phyloP scores from a whole-genome alignment of 1,140 invertebrate species.

The Geopemphigus sp. region DNA sequence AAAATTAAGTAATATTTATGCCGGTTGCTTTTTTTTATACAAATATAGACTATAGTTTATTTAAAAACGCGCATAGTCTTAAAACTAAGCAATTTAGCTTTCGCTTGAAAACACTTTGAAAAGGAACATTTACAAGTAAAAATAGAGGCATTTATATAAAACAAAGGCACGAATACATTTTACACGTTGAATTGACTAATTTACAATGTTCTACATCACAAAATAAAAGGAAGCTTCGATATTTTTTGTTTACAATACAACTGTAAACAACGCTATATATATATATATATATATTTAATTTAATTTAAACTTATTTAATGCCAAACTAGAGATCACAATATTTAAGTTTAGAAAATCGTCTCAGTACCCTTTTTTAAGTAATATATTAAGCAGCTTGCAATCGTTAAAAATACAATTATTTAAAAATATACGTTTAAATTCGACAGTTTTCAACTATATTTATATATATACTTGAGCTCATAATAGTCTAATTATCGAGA shows the following conservation, averaged over 20 bases:
- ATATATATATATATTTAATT: neutral
- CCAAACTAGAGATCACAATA: conserved; percentile 40
- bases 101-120: conserved; percentile 16
- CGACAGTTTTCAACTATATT: conserved; percentile 21
- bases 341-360: conserved; percentile 32
- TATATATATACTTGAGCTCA: conserved; percentile 31
- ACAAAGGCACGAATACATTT: conserved; percentile 4
- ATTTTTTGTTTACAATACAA: neutral
- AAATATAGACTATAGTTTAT: neutral
- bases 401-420: conserved; percentile 8
- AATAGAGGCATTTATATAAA: neutral
- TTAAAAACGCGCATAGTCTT: conserved; percentile 6
- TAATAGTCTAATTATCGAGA: conserved; percentile 16
- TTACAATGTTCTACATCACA: conserved; percentile 9
- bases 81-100: conserved; percentile 26
- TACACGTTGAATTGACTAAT: neutral
- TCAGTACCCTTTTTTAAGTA: conserved; percentile 37
- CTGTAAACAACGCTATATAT: neutral
- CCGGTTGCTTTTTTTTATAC: too few relatives aligned
- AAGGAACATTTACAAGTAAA: conserved; percentile 30
- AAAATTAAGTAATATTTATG: neutral
- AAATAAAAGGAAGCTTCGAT: neutral
- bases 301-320: neutral
- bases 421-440: conserved; percentile 34
- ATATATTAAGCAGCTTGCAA: conserved; percentile 16